Evolutionary conservation across 2,888 invertebrate genomes (phyloP), one percentile per base, ranked within the genome.

Genomic region (Syrphus vitripennis): DNA sequence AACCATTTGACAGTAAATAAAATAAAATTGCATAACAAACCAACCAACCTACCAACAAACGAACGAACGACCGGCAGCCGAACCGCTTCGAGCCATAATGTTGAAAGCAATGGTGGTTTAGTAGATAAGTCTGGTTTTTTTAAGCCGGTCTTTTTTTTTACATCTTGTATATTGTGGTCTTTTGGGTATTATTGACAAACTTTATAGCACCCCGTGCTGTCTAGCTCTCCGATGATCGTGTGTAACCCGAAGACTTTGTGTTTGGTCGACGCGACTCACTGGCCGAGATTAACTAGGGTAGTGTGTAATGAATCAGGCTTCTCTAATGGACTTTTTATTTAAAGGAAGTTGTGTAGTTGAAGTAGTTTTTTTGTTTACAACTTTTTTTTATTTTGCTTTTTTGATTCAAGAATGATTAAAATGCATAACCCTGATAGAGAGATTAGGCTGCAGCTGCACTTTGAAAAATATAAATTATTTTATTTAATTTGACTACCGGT

Each of bases 101-200:
- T 16, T 40, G 21, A 19, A 14, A 31, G 29, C 5, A 34, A 14
- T 61, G n/a, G 37, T 50, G 26, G 48, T 72, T 19, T 21, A n/a
- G 34, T 61, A 55, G 63, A 55, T 55, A 55, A 24, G 72, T 40
- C 69, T 69, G 59, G 65, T 80, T 80, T 80, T 24, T 45, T 75
- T 10, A 61, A 74, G 80, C 80, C 80, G 80, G 67, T 80, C 79
- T 80, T n/a, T n/a, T n/a, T n/a, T n/a, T n/a, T n/a, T 65, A 40
- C 42, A 42, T 65, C 40, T 75, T 9, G 63, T 55, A 61, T 31
- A 61, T 31, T 61, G 24, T 50, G 69, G 40, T 80, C 50, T 26
- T 67, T 59, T 50, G 42, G 61, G 37, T 67, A 50, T 24, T 74
- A 34, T 21, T 69, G 67, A 80, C 74, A 67, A 55, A 67, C 74